These are phyloP conservation scores for Poeciliopsis retropinna DNA, from an alignment of 2,113 vertebrate genomes.

Conservation along the genomic window DNA sequence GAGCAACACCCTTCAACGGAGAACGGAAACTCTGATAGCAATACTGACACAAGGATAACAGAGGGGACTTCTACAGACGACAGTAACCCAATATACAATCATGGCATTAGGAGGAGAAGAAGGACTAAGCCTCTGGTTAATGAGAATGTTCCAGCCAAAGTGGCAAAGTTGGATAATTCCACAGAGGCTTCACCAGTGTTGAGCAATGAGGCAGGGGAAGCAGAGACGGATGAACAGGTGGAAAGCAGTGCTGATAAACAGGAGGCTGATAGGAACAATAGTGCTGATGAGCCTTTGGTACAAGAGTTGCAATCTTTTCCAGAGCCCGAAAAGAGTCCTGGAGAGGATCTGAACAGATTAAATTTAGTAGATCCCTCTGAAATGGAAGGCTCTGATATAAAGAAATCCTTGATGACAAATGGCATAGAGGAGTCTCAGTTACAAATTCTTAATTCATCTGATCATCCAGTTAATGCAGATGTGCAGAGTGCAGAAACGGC, in stretches of 20 bases:
- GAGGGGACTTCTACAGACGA: background rate
- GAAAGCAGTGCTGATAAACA: constrained; percentile 4
- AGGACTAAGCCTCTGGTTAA: constrained; percentile 12
- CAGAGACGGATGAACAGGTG: constrained; percentile 24
- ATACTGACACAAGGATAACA: background rate
- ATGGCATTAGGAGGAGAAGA: constrained; percentile 39
- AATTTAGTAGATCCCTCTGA: background rate
- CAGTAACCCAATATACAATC: background rate
- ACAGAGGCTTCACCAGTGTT: constrained; percentile 2
- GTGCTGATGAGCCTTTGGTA: background rate
- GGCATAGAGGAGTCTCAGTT: constrained; percentile 2
- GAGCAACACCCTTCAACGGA: constrained; percentile 5
- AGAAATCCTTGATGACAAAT: background rate
- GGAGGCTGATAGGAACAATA: constrained; percentile 1
- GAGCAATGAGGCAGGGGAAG: constrained; percentile 3
- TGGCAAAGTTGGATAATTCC: constrained; percentile 39
- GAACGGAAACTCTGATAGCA: constrained; percentile 16
- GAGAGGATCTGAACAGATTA: background rate
- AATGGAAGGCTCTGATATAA: constrained; percentile 1
- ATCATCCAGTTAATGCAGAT: background rate
- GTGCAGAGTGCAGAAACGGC: background rate
- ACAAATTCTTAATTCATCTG: background rate
- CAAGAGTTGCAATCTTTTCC: background rate
- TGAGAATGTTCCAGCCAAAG: constrained; percentile 46
- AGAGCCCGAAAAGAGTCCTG: constrained; percentile 12